Percentiles rank a stretch among this genome's conserved stretches.
phyloP scores from a whole-genome alignment of 2,797 vertebrate species.

The Bovichtus variegatus region DNA sequence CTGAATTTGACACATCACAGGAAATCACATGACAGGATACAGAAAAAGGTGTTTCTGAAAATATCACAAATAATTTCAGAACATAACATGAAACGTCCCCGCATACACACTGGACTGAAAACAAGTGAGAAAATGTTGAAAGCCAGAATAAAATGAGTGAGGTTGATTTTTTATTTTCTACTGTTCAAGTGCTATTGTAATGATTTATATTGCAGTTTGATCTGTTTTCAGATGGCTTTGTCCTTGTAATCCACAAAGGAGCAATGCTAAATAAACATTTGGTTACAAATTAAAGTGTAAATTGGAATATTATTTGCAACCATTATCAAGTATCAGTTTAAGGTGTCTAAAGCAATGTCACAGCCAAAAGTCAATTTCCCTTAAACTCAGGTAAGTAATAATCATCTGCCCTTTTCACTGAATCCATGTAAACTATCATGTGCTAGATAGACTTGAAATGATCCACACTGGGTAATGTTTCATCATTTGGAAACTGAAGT shows the following conservation, averaged over 20 bases:
- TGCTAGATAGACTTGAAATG: not conserved
- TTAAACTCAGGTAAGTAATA: not conserved
- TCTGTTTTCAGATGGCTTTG: not conserved
- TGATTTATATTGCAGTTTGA: not conserved
- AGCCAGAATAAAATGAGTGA: not conserved
- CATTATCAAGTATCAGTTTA: not conserved
- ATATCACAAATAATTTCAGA: conserved; percentile 2
- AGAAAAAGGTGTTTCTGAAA: not conserved
- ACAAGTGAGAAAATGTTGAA: not conserved
- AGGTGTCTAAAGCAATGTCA: not conserved
- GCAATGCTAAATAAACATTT: not conserved
- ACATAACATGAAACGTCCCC: not conserved
- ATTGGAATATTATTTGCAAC: not conserved
- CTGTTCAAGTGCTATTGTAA: not conserved
- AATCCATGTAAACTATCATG: not conserved
- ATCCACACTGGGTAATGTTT: not conserved
- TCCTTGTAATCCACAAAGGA: not conserved
- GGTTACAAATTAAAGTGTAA: not conserved
- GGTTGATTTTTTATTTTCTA: not conserved
- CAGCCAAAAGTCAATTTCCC: not conserved
- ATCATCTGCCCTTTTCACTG: not conserved
- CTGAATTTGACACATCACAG: conserved; percentile 42
- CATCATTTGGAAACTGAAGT: not conserved
- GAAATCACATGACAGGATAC: conserved; percentile 79
- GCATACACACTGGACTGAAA: not conserved